A percentile compares a stretch with the other conserved stretches of the same genome.
Conservation (phyloP, 2,888 invertebrate species). For the Pristionchus arcanus region DNA sequence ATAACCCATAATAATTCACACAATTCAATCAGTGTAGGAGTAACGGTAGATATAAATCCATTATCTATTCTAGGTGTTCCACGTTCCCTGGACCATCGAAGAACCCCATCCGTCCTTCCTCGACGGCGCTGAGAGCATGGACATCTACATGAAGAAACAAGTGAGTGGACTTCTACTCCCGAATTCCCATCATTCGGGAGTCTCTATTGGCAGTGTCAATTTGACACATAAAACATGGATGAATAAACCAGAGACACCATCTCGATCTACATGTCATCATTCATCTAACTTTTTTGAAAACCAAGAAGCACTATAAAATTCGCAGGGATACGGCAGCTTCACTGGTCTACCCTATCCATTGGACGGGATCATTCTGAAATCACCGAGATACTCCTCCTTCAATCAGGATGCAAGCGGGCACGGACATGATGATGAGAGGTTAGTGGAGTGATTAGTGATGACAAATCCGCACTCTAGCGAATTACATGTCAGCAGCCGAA, state of each 20-base stretch:
- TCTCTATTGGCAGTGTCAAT: no score
- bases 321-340: slow-evolving; percentile 52
- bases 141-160: slow-evolving; percentile 55
- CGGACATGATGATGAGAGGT: slow-evolving; percentile 53
- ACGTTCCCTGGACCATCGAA: slow-evolving; percentile 38
- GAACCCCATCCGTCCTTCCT: slow-evolving; percentile 44
- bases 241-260: not conserved
- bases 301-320: not conserved
- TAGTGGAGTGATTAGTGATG: not conserved
- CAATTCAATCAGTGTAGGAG: no score
- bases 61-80: slow-evolving; percentile 53
- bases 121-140: slow-evolving; percentile 50
- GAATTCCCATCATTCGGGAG: no score
- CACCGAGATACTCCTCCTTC: slow-evolving; percentile 35
- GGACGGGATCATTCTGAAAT: slow-evolving; percentile 36
- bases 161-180: not conserved
- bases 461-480: no score
- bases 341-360: slow-evolving; percentile 54
- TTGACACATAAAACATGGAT: no score
- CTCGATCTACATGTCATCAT: no score
- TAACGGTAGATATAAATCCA: not conserved
- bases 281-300: no score
- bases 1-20: no score
- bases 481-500: no score
- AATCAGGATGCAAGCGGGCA: not conserved